Evolutionary conservation across 2,888 invertebrate genomes (phyloP).

Genomic region (Villa cingulata): DNA sequence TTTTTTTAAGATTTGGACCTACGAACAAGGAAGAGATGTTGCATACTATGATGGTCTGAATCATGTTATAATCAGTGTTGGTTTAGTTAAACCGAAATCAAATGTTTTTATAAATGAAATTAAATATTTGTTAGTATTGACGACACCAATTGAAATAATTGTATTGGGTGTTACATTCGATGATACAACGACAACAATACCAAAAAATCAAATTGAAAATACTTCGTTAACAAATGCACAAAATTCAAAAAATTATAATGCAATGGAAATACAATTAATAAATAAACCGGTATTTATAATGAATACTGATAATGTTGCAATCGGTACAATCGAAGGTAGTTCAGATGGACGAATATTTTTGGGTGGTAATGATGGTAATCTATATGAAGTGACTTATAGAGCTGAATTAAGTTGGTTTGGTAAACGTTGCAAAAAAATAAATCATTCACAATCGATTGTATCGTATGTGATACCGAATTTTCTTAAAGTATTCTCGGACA

Average conservation of each 20-base stretch:
- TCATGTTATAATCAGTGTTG: slow-evolving; percentile 88
- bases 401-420: slow-evolving; percentile 89
- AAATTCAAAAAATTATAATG: slow-evolving; percentile 13
- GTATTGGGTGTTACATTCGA: slow-evolving; percentile 33
- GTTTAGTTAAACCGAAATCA: slow-evolving; percentile 73
- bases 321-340: slow-evolving; percentile 70
- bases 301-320: slow-evolving; percentile 76
- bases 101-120: slow-evolving; percentile 84
- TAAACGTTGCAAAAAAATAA: slow-evolving; percentile 85
- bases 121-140: slow-evolving; percentile 77
- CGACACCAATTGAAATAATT: slow-evolving; percentile 90
- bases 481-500: slow-evolving; percentile 64
- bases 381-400: slow-evolving; percentile 92
- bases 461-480: slow-evolving; percentile 84
- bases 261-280: slow-evolving; percentile 68
- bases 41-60: slow-evolving; percentile 93
- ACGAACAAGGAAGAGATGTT: slow-evolving; percentile 87
- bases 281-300: slow-evolving; percentile 90
- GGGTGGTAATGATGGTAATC: slow-evolving; percentile 84
- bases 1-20: slow-evolving; percentile 59
- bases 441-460: slow-evolving; percentile 78
- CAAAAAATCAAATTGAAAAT: slow-evolving; percentile 13
- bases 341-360: slow-evolving; percentile 81
- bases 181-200: slow-evolving; percentile 24
- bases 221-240: not conserved